These are phyloP conservation scores for Cyprinodon tularosa DNA, from an alignment of 2,113 vertebrate species.

Conservation along the genomic window DNA sequence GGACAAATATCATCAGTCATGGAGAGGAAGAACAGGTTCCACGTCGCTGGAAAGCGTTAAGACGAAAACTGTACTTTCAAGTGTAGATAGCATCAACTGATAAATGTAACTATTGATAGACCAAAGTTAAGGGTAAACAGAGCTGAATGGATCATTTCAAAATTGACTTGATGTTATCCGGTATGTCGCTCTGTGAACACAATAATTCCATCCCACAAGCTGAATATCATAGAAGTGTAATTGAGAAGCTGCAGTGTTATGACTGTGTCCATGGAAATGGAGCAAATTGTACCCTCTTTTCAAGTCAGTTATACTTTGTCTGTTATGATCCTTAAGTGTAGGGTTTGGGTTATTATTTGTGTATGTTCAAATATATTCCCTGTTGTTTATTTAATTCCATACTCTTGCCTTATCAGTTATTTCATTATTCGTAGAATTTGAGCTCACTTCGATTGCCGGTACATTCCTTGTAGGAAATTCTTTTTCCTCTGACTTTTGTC, in stretches of 20 bases:
- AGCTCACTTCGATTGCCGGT: too few species aligned
- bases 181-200: slow-evolving; percentile 23
- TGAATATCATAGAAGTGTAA: slow-evolving; percentile 16
- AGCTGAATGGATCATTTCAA: slow-evolving; percentile 37
- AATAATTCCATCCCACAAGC: slow-evolving; percentile 35
- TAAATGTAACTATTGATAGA: slow-evolving; percentile 28
- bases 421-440: too few species aligned
- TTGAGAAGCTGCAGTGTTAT: slow-evolving; percentile 33
- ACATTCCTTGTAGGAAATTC: too few species aligned
- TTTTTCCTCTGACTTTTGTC: too few species aligned
- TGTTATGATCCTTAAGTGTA: too few species aligned
- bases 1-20: slow-evolving; percentile 16
- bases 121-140: slow-evolving; percentile 46
- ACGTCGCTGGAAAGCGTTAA: slow-evolving; percentile 9
- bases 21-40: slow-evolving; percentile 16
- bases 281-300: neutral
- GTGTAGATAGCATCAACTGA: slow-evolving; percentile 33
- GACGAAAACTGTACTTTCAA: slow-evolving; percentile 18
- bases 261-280: slow-evolving; percentile 39
- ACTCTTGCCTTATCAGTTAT: too few species aligned
- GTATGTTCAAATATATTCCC: too few species aligned
- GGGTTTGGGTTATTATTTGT: too few species aligned
- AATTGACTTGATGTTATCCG: slow-evolving; percentile 15
- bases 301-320: neutral
- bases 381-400: too few species aligned